Conservation (phyloP, 2,113 vertebrate species). For the Amphiprion ocellaris region DNA sequence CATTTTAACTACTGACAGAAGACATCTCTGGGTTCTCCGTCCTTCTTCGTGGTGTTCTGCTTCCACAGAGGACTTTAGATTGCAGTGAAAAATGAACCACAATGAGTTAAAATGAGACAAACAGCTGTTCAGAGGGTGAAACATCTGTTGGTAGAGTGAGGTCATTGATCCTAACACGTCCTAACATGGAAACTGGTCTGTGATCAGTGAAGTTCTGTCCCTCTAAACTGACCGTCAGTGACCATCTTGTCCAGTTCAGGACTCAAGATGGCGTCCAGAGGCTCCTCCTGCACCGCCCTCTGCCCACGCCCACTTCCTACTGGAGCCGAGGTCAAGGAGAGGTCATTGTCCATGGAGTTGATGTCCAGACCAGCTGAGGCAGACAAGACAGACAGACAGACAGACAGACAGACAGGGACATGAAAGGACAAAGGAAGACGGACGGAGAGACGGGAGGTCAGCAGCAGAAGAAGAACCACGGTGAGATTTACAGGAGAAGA, state of each 20-base stretch:
- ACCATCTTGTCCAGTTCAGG: conserved; percentile 99
- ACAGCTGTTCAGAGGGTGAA: too few relatives aligned
- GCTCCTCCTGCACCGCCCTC: conserved; percentile 90
- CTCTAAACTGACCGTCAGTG: conserved; percentile 88
- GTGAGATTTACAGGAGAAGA: conserved; percentile 11
- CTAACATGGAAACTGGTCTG: too few relatives aligned
- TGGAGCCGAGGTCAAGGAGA: conserved; percentile 82
- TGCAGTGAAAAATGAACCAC: too few relatives aligned
- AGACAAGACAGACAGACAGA: not conserved
- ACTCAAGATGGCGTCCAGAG: conserved; percentile 95
- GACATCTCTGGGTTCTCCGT: too few relatives aligned
- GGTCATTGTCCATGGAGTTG: conserved; percentile 83
- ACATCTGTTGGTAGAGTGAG: too few relatives aligned
- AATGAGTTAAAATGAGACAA: too few relatives aligned
- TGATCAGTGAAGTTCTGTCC: too few relatives aligned
- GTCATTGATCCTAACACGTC: too few relatives aligned
- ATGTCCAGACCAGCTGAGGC: conserved; percentile 89
- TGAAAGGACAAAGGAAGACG: not conserved
- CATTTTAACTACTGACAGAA: too few relatives aligned
- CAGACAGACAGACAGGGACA: not conserved
- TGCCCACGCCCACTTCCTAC: conserved; percentile 77
- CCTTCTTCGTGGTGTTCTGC: too few relatives aligned
- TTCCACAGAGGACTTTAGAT: too few relatives aligned
- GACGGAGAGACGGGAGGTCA: not conserved
- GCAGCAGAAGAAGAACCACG: not conserved